These are phyloP conservation scores for Malthinus seriepunctatus DNA, from an alignment of 2,888 invertebrate genomes.

Conservation along the genomic window DNA sequence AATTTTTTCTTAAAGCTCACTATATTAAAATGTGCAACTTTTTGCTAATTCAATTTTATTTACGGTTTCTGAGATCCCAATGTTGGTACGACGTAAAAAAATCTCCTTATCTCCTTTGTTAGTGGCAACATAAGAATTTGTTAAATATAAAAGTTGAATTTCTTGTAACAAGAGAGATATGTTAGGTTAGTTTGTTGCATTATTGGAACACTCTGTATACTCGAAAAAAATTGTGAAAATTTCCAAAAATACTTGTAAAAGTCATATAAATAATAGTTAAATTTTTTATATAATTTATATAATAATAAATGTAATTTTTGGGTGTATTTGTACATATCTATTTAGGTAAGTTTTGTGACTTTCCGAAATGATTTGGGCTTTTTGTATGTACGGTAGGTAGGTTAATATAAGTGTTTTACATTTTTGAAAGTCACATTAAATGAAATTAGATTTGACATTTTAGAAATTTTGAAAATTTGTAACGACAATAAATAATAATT, in stretches of 20 bases:
- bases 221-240: conserved; percentile 23
- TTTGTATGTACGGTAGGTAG: conserved; percentile 18
- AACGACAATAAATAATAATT: conserved; percentile 33
- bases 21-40: too few relatives aligned
- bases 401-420: conserved; percentile 9
- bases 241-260: conserved; percentile 36
- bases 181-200: too few relatives aligned
- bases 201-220: not conserved
- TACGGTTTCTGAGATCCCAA: too few relatives aligned
- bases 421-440: conserved; percentile 20
- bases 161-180: too few relatives aligned
- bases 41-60: too few relatives aligned
- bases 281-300: conserved; percentile 53
- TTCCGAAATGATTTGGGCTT: conserved; percentile 21
- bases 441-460: conserved; percentile 15
- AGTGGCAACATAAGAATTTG: too few relatives aligned
- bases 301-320: conserved; percentile 48
- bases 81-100: too few relatives aligned
- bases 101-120: too few relatives aligned
- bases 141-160: too few relatives aligned
- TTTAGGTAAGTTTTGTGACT: conserved; percentile 20
- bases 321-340: conserved; percentile 46
- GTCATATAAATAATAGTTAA: conserved; percentile 46
- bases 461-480: conserved; percentile 29
- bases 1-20: too few relatives aligned